Percentiles rank a stretch among this genome's conserved stretches.
Conservation (phyloP, 1,140 invertebrate genomes). For the Prorops nasuta region DNA sequence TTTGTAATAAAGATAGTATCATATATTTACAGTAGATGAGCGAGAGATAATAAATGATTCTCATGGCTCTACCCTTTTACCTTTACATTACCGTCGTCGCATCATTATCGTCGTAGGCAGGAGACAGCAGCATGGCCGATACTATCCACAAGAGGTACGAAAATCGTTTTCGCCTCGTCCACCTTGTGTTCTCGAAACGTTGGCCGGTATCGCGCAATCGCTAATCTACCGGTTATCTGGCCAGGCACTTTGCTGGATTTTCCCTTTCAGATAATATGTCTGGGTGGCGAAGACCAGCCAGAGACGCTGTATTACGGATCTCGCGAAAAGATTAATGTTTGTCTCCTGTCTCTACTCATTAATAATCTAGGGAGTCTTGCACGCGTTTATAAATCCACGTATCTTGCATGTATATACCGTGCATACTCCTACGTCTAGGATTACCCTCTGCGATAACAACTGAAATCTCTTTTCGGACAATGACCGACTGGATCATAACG, state of each 20-base stretch:
- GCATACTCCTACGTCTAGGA: slow-evolving; percentile 22
- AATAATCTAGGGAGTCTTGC: slow-evolving; percentile 18
- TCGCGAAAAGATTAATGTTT: slow-evolving; percentile 25
- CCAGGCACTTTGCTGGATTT: slow-evolving; percentile 17
- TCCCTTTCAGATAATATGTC: slow-evolving; percentile 25
- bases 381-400: slow-evolving; percentile 1
- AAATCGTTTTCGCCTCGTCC: too few species aligned
- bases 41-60: too few species aligned
- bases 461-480: too few species aligned
- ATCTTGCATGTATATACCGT: too few species aligned
- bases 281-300: slow-evolving; percentile 9
- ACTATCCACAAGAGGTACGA: too few species aligned
- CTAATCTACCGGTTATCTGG: slow-evolving; percentile 22
- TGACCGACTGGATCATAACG: too few species aligned
- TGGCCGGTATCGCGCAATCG: slow-evolving; percentile 8
- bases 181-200: not conserved
- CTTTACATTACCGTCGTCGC: too few species aligned
- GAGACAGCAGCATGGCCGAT: too few species aligned
- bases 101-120: too few species aligned
- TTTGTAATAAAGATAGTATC: too few species aligned
- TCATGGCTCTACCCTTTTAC: too few species aligned
- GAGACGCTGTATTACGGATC: slow-evolving; percentile 19
- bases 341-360: slow-evolving; percentile 16
- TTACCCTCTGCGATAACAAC: slow-evolving; percentile 26
- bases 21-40: too few species aligned